These are phyloP conservation scores for Clupea harengus DNA, from an alignment of 2,113 vertebrate species.

Conservation along the genomic window DNA sequence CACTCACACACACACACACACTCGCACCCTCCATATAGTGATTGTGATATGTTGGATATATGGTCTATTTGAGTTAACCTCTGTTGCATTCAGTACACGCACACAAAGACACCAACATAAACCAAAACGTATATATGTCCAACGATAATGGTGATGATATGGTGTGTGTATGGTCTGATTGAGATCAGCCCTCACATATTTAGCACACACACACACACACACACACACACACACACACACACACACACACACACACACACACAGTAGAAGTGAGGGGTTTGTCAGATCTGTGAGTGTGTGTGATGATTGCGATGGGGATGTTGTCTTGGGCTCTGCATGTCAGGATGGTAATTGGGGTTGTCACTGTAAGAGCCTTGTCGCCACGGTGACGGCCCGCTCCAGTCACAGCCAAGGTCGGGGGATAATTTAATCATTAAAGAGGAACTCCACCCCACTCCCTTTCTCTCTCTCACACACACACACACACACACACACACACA, in stretches of 20 bases:
- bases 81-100: neutral
- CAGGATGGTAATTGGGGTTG: conserved; percentile 72
- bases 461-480: neutral
- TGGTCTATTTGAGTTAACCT: too few species aligned
- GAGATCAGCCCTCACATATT: neutral
- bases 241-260: conserved; percentile 27
- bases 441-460: conserved; percentile 41
- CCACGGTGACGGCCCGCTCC: conserved; percentile 58
- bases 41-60: too few species aligned
- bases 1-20: neutral
- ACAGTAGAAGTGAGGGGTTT: neutral
- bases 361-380: conserved; percentile 57
- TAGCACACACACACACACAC: neutral
- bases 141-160: neutral
- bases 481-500: conserved; percentile 9
- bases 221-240: neutral
- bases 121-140: neutral
- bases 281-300: neutral
- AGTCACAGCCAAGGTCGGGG: conserved; percentile 72
- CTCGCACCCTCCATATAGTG: too few species aligned
- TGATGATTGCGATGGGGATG: conserved; percentile 30
- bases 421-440: conserved; percentile 79
- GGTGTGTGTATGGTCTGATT: neutral
- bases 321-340: conserved; percentile 53
- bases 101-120: neutral